These are phyloP conservation scores for Rostratula benghalensis DNA, from an alignment of 2,113 vertebrate species.

Conservation along the genomic window DNA sequence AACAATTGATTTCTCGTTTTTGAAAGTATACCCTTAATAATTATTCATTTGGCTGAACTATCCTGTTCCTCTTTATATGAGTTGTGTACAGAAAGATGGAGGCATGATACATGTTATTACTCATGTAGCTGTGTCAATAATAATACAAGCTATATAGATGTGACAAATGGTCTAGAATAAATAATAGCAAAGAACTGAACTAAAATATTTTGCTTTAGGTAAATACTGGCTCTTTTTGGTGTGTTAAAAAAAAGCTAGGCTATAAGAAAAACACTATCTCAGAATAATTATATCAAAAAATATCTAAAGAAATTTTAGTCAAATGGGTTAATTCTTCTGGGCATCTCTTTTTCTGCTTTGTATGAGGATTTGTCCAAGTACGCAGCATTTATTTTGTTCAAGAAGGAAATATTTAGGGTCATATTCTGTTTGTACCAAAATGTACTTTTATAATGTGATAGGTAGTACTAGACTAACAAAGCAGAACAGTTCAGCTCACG, in stretches of 20 bases:
- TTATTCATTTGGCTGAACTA: constrained; percentile 19
- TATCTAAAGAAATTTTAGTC: not conserved
- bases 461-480: not conserved
- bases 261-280: not conserved
- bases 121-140: constrained; percentile 27
- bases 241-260: not conserved
- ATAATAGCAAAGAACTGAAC: not conserved
- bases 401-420: not conserved
- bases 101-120: constrained; percentile 30
- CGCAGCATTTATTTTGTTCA: not conserved
- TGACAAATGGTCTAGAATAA: not conserved
- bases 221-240: not conserved
- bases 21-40: constrained; percentile 22
- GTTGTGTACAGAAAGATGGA: not conserved
- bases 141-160: not conserved
- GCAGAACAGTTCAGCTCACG: not conserved
- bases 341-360: not conserved
- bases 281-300: not conserved
- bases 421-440: not conserved
- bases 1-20: constrained; percentile 42
- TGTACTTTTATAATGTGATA: not conserved
- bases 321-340: not conserved
- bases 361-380: not conserved
- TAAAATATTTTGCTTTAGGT: constrained; percentile 17
- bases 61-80: not conserved